Conservation (phyloP, 2,797 vertebrate genomes). For the Sphaeramia orbicularis region DNA sequence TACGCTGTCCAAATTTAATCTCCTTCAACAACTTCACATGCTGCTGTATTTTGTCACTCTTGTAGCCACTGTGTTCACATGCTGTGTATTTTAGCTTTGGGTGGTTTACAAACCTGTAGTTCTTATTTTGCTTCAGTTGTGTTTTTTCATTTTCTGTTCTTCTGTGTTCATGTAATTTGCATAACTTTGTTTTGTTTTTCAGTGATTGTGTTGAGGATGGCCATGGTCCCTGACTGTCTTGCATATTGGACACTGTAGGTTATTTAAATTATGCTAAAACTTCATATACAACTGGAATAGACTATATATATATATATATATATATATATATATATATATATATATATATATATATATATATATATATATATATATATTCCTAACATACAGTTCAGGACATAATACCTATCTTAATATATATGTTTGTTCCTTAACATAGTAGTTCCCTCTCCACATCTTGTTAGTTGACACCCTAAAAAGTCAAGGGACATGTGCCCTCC, state of each 20-base stretch:
- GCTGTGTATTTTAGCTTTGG: slow-evolving; percentile 65
- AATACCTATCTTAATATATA: not conserved
- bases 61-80: slow-evolving; percentile 54
- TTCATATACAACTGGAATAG: not conserved
- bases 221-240: slow-evolving; percentile 75
- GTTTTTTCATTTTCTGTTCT: slow-evolving; percentile 62
- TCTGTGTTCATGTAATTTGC: slow-evolving; percentile 61
- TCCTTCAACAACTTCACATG: slow-evolving; percentile 35
- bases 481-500: slow-evolving; percentile 72
- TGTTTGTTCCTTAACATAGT: not conserved
- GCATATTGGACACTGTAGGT: slow-evolving; percentile 49
- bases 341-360: too few species aligned
- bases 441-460: not conserved
- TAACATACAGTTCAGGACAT: slow-evolving; percentile 9
- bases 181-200: slow-evolving; percentile 70
- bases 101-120: slow-evolving; percentile 53
- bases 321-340: too few species aligned
- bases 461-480: slow-evolving; percentile 29
- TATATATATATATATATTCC: too few species aligned
- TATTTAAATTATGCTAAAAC: slow-evolving; percentile 23
- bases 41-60: slow-evolving; percentile 52
- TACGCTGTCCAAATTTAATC: slow-evolving; percentile 30
- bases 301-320: too few species aligned
- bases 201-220: slow-evolving; percentile 74
- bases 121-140: slow-evolving; percentile 61